phyloP scores from a whole-genome alignment of 2,888 invertebrate species.

The Hybos culiciformis region DNA sequence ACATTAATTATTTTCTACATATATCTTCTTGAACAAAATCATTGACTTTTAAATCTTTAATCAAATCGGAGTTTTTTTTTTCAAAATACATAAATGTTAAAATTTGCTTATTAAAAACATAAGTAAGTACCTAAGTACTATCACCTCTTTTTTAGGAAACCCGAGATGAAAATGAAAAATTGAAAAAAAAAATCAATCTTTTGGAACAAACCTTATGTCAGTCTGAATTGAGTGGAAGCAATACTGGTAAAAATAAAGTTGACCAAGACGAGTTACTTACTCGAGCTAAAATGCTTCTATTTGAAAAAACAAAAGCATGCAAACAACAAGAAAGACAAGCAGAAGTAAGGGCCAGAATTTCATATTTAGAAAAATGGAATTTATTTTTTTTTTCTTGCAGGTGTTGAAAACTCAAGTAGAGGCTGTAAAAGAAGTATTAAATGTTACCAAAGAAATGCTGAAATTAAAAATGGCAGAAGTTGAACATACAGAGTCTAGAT shows the following conservation, averaged over 20 bases:
- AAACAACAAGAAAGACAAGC: constrained; percentile 70
- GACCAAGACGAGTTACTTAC: constrained; percentile 40
- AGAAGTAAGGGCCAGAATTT: constrained; percentile 40
- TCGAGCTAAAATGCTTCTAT: constrained; percentile 54
- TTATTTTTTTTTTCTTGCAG: too few species aligned
- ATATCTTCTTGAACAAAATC: too few species aligned
- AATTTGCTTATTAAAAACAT: background rate
- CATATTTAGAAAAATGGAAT: too few species aligned
- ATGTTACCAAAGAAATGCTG: constrained; percentile 65
- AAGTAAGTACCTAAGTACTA: background rate
- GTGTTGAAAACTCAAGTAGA: constrained; percentile 55
- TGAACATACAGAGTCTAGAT: constrained; percentile 57
- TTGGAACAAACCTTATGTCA: constrained; percentile 31
- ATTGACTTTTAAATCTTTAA: constrained; percentile 1
- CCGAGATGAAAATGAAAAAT: constrained; percentile 27
- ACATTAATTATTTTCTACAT: too few species aligned
- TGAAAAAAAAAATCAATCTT: constrained; percentile 26
- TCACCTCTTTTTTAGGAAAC: constrained; percentile 24
- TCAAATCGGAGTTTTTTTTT: background rate
- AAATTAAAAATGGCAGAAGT: constrained; percentile 67
- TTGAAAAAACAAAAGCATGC: constrained; percentile 61
- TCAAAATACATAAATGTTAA: background rate
- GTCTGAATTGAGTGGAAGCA: constrained; percentile 29
- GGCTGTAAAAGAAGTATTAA: constrained; percentile 67
- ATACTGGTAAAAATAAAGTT: constrained; percentile 29